Evolutionary conservation across 92 coral and sea anemone genomes (phyloP).

Genomic region (Montipora capitata): DNA sequence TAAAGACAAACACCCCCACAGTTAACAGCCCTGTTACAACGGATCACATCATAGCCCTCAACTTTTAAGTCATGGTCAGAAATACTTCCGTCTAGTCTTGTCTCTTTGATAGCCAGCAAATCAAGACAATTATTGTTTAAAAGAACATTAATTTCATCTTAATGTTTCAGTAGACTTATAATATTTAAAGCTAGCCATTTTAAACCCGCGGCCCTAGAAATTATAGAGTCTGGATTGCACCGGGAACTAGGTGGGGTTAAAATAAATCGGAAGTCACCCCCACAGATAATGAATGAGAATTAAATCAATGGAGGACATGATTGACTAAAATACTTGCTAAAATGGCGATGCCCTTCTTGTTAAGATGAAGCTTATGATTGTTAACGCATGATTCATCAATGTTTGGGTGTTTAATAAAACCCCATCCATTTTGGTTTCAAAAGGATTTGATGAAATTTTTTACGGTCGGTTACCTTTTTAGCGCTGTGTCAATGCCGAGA

Average conservation of each 20-base stretch:
- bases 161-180: not conserved
- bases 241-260: not conserved
- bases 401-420: no score
- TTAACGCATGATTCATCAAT: not conserved
- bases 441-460: no score
- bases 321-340: slow-evolving; percentile 12
- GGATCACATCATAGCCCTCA: not conserved
- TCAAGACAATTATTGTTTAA: not conserved
- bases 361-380: not conserved
- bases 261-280: not conserved
- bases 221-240: no score
- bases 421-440: not conserved
- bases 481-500: not conserved
- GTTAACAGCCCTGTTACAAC: no score
- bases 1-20: no score
- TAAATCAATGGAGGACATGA: not conserved
- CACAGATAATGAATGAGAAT: not conserved
- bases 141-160: not conserved
- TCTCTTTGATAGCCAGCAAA: slow-evolving; percentile 1
- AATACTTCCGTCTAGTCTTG: not conserved
- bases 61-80: slow-evolving; percentile 7
- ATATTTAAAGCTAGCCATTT: not conserved
- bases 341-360: slow-evolving; percentile 2
- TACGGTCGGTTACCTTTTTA: not conserved
- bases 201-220: not conserved